Base-by-base conservation (phyloP, 2,797 vertebrate species). In the Momotus momota region DNA sequence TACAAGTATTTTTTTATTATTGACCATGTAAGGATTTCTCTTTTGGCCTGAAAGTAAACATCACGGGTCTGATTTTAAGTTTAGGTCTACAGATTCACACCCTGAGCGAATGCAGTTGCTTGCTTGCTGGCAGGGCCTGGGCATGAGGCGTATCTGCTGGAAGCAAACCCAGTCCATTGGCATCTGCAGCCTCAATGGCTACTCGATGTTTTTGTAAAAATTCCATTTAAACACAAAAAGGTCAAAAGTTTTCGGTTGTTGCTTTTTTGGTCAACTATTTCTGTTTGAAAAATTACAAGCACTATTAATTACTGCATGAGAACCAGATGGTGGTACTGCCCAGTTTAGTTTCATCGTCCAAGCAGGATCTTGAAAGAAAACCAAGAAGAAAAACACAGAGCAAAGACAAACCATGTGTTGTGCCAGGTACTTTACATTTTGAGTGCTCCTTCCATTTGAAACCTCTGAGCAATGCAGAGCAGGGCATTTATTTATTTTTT, bases 191-290 rank as follows among this genome's bases (percentile, higher is more conserved):
- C 43, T 88, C 2, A 10, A 51, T 43, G 54, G 61, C 77, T 48
- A 85, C 54, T 81, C 8, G 4, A n/a, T 77, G 58, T 86, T 94
- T 84, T 94, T 55, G 55, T 81, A 81, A 93, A 90, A 94, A 88
- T 43, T 65, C 70, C n/a, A 7, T 94, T 95, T 90, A 67, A 89
- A 95, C 92, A 40, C 25, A 93, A 84, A 95, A 88, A 94, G 93
- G 91, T 96, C 86, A 81, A 55, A 95, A 93, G 70, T 90, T 35
- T 35, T 35, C 35, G 35, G 35, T 35, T 35, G 35, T 35, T 35
- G 35, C 35, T 35, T 35, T 35, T 35, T 35, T 35, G 35, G 35
- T 35, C 35, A 35, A 35, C 35, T 35, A 35, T 35, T 90, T 91
- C 81, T 60, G 55, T 88, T 85, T 93, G 81, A 87, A 95, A 80